Percentiles rank a stretch among this genome's conserved stretches.
Evolutionary conservation across 2,888 invertebrate species (phyloP).

Genomic region (Netelia melanura): DNA sequence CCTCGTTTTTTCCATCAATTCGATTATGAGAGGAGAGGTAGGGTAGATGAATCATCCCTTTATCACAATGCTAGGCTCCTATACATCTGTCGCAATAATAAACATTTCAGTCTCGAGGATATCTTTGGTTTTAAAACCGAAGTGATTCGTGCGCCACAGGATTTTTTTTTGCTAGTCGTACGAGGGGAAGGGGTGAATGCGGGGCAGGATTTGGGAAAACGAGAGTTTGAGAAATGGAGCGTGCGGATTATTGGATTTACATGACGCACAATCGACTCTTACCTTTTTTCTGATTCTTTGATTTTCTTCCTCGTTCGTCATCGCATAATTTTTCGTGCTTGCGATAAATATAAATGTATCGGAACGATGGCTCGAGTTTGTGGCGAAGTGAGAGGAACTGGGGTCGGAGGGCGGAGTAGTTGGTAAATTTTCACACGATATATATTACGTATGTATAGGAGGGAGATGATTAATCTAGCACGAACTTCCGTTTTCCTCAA

Average conservation of each 20-base stretch:
- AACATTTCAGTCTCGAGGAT: background rate
- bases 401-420: background rate
- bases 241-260: slow-evolving; percentile 40
- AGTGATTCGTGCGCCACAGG: background rate
- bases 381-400: background rate
- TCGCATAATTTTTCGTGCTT: slow-evolving; percentile 20
- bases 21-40: background rate
- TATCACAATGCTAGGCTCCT: background rate
- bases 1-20: background rate
- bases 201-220: slow-evolving; percentile 17
- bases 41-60: background rate
- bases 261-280: slow-evolving; percentile 31
- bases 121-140: background rate
- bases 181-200: background rate
- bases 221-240: slow-evolving; percentile 1
- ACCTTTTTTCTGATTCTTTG: slow-evolving; percentile 36
- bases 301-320: slow-evolving; percentile 6
- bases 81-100: slow-evolving; percentile 39
- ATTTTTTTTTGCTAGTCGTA: background rate
- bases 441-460: slow-evolving; percentile 34
- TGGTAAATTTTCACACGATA: slow-evolving; percentile 1
- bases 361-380: background rate
- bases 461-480: slow-evolving; percentile 63
- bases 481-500: slow-evolving; percentile 56
- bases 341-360: slow-evolving; percentile 17